Conservation (phyloP, 2,888 invertebrate species). For the Coleophora flavipennella region DNA sequence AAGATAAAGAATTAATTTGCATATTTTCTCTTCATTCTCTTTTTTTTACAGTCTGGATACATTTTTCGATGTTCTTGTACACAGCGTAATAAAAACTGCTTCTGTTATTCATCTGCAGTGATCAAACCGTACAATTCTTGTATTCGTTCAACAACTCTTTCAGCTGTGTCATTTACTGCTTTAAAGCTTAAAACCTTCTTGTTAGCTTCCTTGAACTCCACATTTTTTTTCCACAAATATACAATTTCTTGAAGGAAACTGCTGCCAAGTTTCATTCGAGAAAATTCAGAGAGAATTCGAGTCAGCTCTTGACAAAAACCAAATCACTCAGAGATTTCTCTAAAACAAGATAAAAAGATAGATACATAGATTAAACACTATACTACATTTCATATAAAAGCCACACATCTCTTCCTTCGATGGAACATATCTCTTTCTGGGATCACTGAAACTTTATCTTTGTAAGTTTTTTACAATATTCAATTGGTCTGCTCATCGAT, state of each 20-base stretch:
- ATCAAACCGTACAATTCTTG: slow-evolving; percentile 16
- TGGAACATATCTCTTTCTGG: slow-evolving; percentile 12
- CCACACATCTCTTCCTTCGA: slow-evolving; percentile 14
- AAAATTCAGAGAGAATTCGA: too few species aligned
- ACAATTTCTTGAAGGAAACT: slow-evolving; percentile 8
- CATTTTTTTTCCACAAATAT: slow-evolving; percentile 10
- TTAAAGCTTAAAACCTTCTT: slow-evolving; percentile 5
- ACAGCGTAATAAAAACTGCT: slow-evolving; percentile 12
- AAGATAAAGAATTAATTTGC: background rate
- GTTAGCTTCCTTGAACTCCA: slow-evolving; percentile 6
- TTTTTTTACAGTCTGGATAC: slow-evolving; percentile 10
- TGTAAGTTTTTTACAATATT: slow-evolving; percentile 10
- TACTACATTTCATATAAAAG: too few species aligned
- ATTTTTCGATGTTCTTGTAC: slow-evolving; percentile 7
- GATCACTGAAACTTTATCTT: slow-evolving; percentile 11
- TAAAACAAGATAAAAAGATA: slow-evolving; percentile 9
- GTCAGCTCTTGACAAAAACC: slow-evolving; percentile 8
- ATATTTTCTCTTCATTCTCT: slow-evolving; percentile 8
- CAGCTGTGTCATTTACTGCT: slow-evolving; percentile 13
- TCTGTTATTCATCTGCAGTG: slow-evolving; percentile 14
- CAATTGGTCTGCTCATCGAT: slow-evolving; percentile 9
- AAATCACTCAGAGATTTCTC: slow-evolving; percentile 11
- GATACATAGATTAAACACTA: too few species aligned
- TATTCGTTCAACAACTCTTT: slow-evolving; percentile 16
- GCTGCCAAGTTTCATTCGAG: slow-evolving; percentile 5